Evolutionary conservation across 2,888 invertebrate species (phyloP).

Genomic region (Standfussiana lucernea): DNA sequence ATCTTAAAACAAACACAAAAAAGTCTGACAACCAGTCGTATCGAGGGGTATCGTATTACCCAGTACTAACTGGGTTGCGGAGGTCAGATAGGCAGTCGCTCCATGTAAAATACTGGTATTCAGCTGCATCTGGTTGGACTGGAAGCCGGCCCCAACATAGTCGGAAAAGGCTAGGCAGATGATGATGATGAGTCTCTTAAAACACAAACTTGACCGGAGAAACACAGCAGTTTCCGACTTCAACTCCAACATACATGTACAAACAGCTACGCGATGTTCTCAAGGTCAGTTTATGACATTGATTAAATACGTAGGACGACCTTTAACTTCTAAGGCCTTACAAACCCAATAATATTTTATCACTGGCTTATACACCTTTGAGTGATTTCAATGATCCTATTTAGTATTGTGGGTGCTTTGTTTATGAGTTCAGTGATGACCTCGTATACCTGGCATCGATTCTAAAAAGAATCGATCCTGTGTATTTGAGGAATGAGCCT

Average conservation of each 20-base stretch:
- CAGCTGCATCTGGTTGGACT: too few species aligned
- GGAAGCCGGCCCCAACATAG: too few species aligned
- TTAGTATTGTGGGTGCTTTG: neutral
- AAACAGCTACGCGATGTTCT: neutral
- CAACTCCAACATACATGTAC: neutral
- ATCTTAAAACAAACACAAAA: neutral
- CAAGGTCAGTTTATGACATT: constrained; percentile 11
- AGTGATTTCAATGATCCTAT: constrained; percentile 19
- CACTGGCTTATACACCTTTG: neutral
- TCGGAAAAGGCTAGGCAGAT: too few species aligned
- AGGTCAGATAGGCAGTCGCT: too few species aligned
- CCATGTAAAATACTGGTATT: too few species aligned
- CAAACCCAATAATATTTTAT: constrained; percentile 35
- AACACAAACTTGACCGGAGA: neutral
- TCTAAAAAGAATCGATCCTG: neutral
- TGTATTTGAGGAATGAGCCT: neutral
- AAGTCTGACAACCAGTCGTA: too few species aligned
- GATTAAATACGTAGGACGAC: constrained; percentile 25
- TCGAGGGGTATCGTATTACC: too few species aligned
- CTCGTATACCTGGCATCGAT: too few species aligned
- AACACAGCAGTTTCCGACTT: neutral
- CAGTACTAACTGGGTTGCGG: too few species aligned
- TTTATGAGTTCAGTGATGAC: neutral
- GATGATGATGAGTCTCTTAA: neutral
- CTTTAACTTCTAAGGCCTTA: constrained; percentile 23